Conservation (phyloP, 2,113 vertebrate genomes). For the Chaetodon auriga region DNA sequence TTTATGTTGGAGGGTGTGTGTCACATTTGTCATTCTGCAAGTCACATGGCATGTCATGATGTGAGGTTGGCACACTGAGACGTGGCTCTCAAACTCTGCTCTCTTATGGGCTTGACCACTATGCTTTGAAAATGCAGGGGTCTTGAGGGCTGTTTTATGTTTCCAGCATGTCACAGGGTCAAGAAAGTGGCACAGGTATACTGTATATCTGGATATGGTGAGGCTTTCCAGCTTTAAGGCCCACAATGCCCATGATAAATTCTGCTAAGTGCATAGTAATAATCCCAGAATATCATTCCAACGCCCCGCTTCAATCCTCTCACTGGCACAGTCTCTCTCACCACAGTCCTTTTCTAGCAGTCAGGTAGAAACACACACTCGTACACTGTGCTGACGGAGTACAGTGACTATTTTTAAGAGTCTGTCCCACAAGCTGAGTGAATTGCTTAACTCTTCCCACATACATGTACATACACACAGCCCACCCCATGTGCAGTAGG, state of each 20-base stretch:
- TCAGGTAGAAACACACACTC: constrained; percentile 31
- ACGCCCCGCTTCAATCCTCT: not conserved
- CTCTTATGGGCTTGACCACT: not conserved
- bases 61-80: constrained; percentile 35
- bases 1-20: not conserved
- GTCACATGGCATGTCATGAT: constrained; percentile 19
- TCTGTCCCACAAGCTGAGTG: constrained; percentile 6
- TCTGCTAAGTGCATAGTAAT: not conserved
- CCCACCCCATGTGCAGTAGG: not conserved
- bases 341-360: constrained; percentile 40
- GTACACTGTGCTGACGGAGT: constrained; percentile 7
- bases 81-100: not conserved
- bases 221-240: not conserved
- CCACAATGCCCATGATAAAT: not conserved
- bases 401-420: constrained; percentile 71
- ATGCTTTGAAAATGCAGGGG: not conserved
- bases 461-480: not conserved
- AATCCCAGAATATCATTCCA: not conserved
- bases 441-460: constrained; percentile 35
- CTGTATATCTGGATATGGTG: not conserved
- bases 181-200: not conserved
- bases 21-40: not conserved
- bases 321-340: constrained; percentile 24
- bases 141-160: not conserved
- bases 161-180: not conserved